phyloP scores from a whole-genome alignment of 2,888 invertebrate species.

The Drosophila mercatorum region DNA sequence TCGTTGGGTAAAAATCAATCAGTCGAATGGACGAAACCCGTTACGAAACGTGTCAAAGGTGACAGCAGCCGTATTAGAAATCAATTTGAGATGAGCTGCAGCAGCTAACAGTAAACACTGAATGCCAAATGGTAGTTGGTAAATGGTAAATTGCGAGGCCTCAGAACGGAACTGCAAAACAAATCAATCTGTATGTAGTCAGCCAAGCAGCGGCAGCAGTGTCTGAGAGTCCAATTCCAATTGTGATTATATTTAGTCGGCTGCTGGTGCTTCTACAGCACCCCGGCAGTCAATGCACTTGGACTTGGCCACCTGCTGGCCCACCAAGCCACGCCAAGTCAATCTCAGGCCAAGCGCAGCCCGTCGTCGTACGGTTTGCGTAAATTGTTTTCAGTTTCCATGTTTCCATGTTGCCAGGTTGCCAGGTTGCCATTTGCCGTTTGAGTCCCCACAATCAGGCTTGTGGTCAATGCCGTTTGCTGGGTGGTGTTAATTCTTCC shows the following conservation, averaged over 20 bases:
- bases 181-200: slow-evolving; percentile 68
- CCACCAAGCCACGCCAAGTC: slow-evolving; percentile 53
- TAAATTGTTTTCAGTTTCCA: slow-evolving; percentile 74
- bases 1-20: slow-evolving; percentile 51
- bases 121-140: slow-evolving; percentile 40
- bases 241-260: slow-evolving; percentile 51
- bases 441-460: slow-evolving; percentile 55
- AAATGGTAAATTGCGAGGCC: slow-evolving; percentile 41
- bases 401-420: slow-evolving; percentile 46
- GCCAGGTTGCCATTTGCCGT: slow-evolving; percentile 45
- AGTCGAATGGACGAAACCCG: slow-evolving; percentile 49
- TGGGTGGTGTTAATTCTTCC: slow-evolving; percentile 78
- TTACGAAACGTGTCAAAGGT: slow-evolving; percentile 73
- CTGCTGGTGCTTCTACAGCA: slow-evolving; percentile 17
- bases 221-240: slow-evolving; percentile 47
- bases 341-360: slow-evolving; percentile 36
- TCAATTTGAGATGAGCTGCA: slow-evolving; percentile 68
- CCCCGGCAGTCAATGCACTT: slow-evolving; percentile 72
- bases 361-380: slow-evolving; percentile 60
- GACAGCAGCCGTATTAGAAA: slow-evolving; percentile 72
- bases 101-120: slow-evolving; percentile 64
- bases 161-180: slow-evolving; percentile 64
- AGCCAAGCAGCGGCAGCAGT: slow-evolving; percentile 5
- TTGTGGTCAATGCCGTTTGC: slow-evolving; percentile 76
- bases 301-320: slow-evolving; percentile 57